Base-by-base conservation (phyloP, 2,888 invertebrate genomes). In the Arge pagana region DNA sequence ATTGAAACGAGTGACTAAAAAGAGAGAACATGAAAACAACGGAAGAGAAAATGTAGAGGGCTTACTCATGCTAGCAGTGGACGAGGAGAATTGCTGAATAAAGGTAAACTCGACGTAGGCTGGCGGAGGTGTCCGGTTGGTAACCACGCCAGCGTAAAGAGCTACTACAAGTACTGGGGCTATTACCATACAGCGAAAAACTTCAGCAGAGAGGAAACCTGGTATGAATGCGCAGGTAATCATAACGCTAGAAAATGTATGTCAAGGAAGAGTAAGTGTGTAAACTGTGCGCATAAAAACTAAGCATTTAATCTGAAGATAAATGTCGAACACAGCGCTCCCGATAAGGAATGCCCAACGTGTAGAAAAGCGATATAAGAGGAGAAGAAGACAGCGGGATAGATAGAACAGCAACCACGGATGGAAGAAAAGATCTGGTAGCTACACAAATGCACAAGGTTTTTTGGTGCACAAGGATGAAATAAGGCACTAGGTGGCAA, bases 381-480 rank as follows among this genome's bases (percentile, higher is more conserved):
- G 21, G 48, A 54, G 26, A 54, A 50, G 15, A 54, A 28, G 11
- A 52, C 40, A 52, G 21, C 43, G 8, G 35, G 50, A 18, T 39
- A 43, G 43, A 19, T 4, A 10, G 31, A 52, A 19, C 53, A 57
- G 52, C 40, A 55, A 54, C 26, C 16, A 55, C 36, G 28, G 54
- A 48, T 43, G 53, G 33, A 51, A 23, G 31, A 41, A 26, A 23
- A n/a, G 33, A 16, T 43, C 10, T 28, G 23, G 35, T n/a, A n/a
- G n/a, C n/a, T 51, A 54, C 36, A 40, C 26, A 39, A 49, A 49
- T 49, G 49, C 49, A 30, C 16, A 50, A 8, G 23, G 33, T 42
- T 15, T 24, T 40, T 36, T 57, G 21, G 50, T 23, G 7, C 55
- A 55, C 24, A 58, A 58, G 7, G 55, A 60, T 5, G 55, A 57